Evolutionary conservation across 1,140 invertebrate genomes (phyloP), one percentile per base, ranked within the genome.

Genomic region (Dreissena polymorpha): DNA sequence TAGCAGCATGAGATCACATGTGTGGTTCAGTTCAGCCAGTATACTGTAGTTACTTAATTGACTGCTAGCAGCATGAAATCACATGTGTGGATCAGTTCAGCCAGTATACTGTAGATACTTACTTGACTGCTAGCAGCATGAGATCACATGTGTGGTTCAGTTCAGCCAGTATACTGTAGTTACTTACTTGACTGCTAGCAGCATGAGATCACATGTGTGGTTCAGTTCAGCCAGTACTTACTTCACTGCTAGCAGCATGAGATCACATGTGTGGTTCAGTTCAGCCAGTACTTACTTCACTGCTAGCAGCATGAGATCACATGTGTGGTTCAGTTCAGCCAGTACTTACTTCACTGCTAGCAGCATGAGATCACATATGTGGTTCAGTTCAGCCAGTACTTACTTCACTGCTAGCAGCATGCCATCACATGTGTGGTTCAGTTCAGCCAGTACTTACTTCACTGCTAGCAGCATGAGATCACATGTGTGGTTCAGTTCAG

Each of bases 331-430:
- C 23, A 83, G 73, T 51, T 83, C 80, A 10, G 72, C 23, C 23
- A 83, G 51, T 25, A 83, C n/a, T n/a, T 70, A 70, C 73, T 69
- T 29, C 73, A 49, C 64, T 83, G 80, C n/a, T 7, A 60, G 60
- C 80, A 75, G 10, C 80, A 83, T 83, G 8, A 83, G 72, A 67
- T 83, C 80, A 83, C 80, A 83, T 23, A 71, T 83, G 67, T 39
- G 73, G 14, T 83, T 49, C 23, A 83, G 73, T 51, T 83, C 80
- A 10, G 72, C 23, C 23, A 83, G 51, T 25, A 83, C n/a, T n/a
- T 70, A 70, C 73, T 69, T 29, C 73, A 49, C 64, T 83, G 80
- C n/a, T 7, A 60, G 60, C 80, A 75, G 10, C 80, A 83, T 83
- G 8, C 75, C 64, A 67, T 83, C 80, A 83, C 80, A 83, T 23